A percentile compares a stretch with the other conserved stretches of the same genome.
Evolutionary conservation across 2,797 vertebrate genomes (phyloP).

Genomic region (Melanotaenia pygmaea): DNA sequence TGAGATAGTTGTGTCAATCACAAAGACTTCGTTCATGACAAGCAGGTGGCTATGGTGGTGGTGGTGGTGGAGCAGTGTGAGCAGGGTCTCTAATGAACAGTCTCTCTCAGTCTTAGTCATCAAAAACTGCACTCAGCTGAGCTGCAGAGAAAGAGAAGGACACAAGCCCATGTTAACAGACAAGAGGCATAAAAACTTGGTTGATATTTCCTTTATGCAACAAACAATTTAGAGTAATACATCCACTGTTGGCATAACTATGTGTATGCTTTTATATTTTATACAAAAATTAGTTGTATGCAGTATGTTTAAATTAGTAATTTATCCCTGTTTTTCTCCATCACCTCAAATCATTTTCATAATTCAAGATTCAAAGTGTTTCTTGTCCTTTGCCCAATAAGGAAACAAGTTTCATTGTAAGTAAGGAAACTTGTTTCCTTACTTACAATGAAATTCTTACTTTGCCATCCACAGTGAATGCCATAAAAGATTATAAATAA

Average conservation of each 20-base stretch:
- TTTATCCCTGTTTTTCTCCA: neutral
- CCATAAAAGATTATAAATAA: no score
- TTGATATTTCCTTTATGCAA: slow-evolving; percentile 27
- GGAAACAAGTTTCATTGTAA: no score
- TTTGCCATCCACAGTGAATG: no score
- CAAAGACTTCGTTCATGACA: slow-evolving; percentile 80
- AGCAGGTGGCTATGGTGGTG: slow-evolving; percentile 76
- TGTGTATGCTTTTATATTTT: neutral
- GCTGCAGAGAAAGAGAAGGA: slow-evolving; percentile 36
- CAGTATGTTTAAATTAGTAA: neutral
- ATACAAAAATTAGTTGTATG: neutral
- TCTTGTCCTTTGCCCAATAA: no score
- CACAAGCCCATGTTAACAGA: slow-evolving; percentile 28
- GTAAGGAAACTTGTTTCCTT: no score
- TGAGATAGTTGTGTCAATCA: slow-evolving; percentile 74
- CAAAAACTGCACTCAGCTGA: slow-evolving; percentile 67
- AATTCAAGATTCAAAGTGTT: no score
- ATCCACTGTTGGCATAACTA: neutral
- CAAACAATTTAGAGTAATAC: neutral
- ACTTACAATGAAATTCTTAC: no score
- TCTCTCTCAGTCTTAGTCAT: slow-evolving; percentile 73
- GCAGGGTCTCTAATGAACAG: slow-evolving; percentile 65
- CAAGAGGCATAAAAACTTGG: slow-evolving; percentile 26
- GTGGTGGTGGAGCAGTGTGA: slow-evolving; percentile 51
- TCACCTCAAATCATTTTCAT: neutral